Percentiles rank a stretch among this genome's conserved stretches.
These are phyloP conservation scores for Nasonovia ribisnigri DNA, from an alignment of 2,888 invertebrate species.

Conservation along the genomic window DNA sequence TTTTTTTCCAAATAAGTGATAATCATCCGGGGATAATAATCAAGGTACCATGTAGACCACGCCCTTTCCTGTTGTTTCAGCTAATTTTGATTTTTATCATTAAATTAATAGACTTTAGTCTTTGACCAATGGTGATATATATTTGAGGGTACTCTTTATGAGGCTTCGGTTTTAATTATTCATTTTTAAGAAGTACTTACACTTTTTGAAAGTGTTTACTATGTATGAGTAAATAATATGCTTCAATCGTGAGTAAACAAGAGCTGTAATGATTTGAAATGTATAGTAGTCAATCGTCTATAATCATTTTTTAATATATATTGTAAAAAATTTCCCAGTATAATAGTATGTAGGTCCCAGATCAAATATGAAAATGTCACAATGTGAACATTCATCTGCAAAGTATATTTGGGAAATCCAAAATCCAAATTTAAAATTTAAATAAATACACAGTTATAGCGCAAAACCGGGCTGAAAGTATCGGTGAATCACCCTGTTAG, in stretches of 20 bases:
- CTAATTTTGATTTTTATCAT: no score
- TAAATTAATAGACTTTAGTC: background rate
- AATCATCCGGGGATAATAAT: no score
- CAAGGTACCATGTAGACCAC: no score
- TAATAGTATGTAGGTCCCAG: background rate
- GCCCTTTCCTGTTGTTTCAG: no score
- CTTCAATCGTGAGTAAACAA: no score
- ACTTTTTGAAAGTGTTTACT: no score
- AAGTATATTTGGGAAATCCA: background rate
- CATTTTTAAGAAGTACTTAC: background rate
- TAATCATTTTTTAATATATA: background rate
- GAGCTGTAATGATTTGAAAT: background rate
- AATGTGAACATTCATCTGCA: background rate
- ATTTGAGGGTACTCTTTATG: background rate
- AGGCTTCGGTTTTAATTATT: background rate
- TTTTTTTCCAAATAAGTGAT: no score
- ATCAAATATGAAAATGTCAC: background rate
- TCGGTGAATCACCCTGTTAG: background rate
- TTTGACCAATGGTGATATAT: background rate
- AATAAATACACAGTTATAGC: background rate
- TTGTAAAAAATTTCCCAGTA: background rate
- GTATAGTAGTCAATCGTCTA: background rate
- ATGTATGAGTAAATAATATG: background rate
- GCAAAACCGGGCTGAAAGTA: background rate
- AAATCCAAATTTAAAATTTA: background rate